Percentiles rank a stretch among this genome's conserved stretches.
Conservation (phyloP, 1,140 invertebrate species). For the Solenopsis fugax region DNA sequence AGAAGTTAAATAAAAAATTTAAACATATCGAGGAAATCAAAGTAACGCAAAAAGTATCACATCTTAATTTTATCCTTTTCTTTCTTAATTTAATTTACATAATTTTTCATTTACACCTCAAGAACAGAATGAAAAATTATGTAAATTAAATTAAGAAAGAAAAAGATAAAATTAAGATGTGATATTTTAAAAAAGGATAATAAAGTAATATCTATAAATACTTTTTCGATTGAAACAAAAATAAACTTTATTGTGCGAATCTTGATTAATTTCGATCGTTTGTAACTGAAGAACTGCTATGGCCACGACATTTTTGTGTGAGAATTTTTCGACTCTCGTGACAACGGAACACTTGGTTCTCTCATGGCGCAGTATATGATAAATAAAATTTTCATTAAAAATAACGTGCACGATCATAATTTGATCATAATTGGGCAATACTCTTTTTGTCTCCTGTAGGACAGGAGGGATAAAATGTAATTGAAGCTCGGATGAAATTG, state of each 20-base stretch:
- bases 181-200: neutral
- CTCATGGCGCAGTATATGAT: neutral
- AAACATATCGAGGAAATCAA: neutral
- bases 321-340: neutral
- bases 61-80: neutral
- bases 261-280: neutral
- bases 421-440: conserved; percentile 13
- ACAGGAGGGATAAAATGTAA: conserved; percentile 37
- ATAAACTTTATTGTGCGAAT: neutral
- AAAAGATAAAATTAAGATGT: neutral
- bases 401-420: conserved; percentile 1
- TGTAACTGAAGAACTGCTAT: neutral
- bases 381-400: conserved; percentile 9
- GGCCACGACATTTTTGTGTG: neutral
- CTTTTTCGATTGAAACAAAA: neutral
- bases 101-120: too few relatives aligned
- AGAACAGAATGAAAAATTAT: too few relatives aligned
- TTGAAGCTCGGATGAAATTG: conserved; percentile 36
- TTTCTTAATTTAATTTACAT: neutral
- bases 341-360: neutral
- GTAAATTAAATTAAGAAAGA: neutral
- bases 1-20: neutral
- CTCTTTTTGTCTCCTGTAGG: neutral
- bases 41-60: neutral
- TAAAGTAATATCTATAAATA: conserved; percentile 7